Evolutionary conservation across 2,113 vertebrate genomes (phyloP).

Genomic region (Chauna torquata): DNA sequence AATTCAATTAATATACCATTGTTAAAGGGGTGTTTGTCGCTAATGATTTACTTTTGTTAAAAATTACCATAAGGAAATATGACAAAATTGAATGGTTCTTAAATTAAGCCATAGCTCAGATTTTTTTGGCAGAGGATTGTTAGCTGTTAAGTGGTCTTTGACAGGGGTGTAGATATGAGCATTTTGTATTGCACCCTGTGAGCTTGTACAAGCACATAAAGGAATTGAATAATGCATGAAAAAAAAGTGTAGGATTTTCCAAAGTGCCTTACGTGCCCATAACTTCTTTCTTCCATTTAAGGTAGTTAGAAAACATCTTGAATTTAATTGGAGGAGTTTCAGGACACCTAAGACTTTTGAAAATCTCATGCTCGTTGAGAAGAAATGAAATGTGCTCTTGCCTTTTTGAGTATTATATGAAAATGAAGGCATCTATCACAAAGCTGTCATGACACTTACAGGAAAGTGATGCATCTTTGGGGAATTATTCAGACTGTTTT

Average conservation of each 20-base stretch:
- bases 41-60: slow-evolving; percentile 35
- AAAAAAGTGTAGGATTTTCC: slow-evolving; percentile 8
- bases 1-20: slow-evolving; percentile 58
- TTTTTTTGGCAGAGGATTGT: slow-evolving; percentile 6
- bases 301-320: slow-evolving; percentile 34
- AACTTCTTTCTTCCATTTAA: slow-evolving; percentile 40
- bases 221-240: slow-evolving; percentile 4
- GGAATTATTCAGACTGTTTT: slow-evolving; percentile 48
- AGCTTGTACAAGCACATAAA: slow-evolving; percentile 1
- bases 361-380: neutral
- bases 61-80: slow-evolving; percentile 48
- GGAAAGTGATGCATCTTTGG: slow-evolving; percentile 24
- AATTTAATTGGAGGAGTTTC: slow-evolving; percentile 13
- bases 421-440: slow-evolving; percentile 38
- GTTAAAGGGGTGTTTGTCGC: slow-evolving; percentile 24
- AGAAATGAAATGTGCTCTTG: neutral
- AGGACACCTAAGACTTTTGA: neutral
- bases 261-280: neutral
- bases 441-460: slow-evolving; percentile 27
- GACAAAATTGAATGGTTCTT: slow-evolving; percentile 42
- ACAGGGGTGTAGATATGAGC: slow-evolving; percentile 44
- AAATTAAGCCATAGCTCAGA: slow-evolving; percentile 6
- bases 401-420: neutral
- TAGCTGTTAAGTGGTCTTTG: slow-evolving; percentile 50
- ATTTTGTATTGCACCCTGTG: slow-evolving; percentile 13